Percentiles rank a stretch among this genome's conserved stretches.
Conservation (phyloP, 2,797 vertebrate genomes). For the Borostomias antarcticus region DNA sequence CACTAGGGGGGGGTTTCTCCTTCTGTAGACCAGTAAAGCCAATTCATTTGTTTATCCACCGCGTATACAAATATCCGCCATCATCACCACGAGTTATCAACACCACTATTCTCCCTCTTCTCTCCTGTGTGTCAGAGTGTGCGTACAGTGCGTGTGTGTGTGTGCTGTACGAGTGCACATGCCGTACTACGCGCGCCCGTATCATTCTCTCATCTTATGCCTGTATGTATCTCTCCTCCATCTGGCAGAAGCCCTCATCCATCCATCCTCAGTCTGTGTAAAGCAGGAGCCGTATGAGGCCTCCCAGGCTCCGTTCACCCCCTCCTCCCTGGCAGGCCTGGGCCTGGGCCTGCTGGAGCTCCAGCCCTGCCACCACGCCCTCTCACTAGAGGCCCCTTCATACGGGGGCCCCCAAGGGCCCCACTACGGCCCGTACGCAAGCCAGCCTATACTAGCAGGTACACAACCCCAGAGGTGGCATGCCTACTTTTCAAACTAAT, state of each 20-base stretch:
- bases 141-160: neutral
- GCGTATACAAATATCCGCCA: no score
- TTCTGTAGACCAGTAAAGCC: no score
- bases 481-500: neutral
- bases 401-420: slow-evolving; percentile 74
- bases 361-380: slow-evolving; percentile 74
- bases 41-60: no score
- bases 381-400: slow-evolving; percentile 74
- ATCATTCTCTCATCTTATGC: slow-evolving; percentile 21
- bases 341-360: slow-evolving; percentile 69
- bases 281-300: slow-evolving; percentile 74
- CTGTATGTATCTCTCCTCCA: slow-evolving; percentile 51
- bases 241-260: slow-evolving; percentile 66
- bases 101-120: neutral
- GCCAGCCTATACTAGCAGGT: slow-evolving; percentile 77
- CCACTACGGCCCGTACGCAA: slow-evolving; percentile 74
- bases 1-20: no score
- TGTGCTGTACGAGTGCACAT: neutral
- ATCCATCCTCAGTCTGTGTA: slow-evolving; percentile 75
- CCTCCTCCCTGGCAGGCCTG: slow-evolving; percentile 70
- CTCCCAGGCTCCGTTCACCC: slow-evolving; percentile 70
- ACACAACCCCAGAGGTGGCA: slow-evolving; percentile 27
- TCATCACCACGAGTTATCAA: neutral
- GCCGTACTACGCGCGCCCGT: neutral
- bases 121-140: slow-evolving; percentile 25